Conservation (phyloP, 1,140 invertebrate genomes). For the Galleria mellonella region DNA sequence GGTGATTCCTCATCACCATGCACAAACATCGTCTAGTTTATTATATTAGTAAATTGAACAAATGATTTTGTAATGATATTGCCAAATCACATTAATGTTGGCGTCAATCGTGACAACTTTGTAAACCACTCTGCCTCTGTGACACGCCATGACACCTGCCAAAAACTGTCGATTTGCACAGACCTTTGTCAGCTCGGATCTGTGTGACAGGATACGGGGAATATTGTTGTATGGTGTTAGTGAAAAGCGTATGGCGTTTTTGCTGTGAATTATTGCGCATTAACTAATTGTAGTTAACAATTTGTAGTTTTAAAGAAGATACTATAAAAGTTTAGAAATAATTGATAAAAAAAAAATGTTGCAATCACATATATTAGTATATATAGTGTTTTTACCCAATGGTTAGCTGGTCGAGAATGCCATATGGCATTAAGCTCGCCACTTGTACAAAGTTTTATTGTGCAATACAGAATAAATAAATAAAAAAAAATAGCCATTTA, state of each 20-base stretch:
- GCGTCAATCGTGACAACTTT: constrained; percentile 18
- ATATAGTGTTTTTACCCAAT: too few relatives aligned
- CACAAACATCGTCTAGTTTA: background rate
- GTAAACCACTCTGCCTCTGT: constrained; percentile 18
- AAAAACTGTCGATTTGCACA: constrained; percentile 45
- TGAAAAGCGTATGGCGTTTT: background rate
- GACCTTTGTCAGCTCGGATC: constrained; percentile 29
- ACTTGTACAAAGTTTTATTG: too few relatives aligned
- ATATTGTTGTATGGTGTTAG: background rate
- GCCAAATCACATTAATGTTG: constrained; percentile 2
- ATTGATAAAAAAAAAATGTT: background rate
- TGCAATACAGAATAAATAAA: too few relatives aligned
- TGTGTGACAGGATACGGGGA: background rate
- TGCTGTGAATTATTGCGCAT: background rate
- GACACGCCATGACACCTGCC: constrained; percentile 33
- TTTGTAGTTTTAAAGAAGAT: background rate
- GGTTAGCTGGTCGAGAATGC: too few relatives aligned
- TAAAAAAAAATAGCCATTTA: too few relatives aligned
- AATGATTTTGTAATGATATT: background rate
- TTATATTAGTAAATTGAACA: background rate
- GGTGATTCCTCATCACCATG: too few relatives aligned
- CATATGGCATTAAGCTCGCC: too few relatives aligned
- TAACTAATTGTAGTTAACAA: background rate
- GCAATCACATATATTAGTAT: too few relatives aligned
- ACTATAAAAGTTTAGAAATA: background rate